Conservation (phyloP, 2,113 vertebrate genomes). For the Aptenodytes forsteri region DNA sequence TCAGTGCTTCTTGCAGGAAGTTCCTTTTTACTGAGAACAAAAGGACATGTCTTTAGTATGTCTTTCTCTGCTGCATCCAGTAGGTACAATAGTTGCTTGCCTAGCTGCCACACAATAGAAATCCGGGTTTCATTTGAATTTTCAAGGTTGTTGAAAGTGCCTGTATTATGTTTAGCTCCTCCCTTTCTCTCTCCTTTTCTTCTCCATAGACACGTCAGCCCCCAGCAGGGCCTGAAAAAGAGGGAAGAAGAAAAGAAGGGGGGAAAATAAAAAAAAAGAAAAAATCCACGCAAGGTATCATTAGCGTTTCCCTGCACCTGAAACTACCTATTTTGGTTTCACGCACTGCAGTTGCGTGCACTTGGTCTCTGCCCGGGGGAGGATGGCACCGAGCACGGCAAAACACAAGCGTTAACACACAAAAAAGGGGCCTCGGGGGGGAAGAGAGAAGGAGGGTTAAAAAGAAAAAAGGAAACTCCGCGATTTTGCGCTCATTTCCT, state of each 20-base stretch:
- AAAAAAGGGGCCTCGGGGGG: neutral
- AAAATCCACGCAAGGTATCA: neutral
- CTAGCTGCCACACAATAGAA: neutral
- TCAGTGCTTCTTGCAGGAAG: neutral
- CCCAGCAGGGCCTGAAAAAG: neutral
- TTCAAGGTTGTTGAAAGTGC: neutral
- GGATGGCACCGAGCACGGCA: neutral
- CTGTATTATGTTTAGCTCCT: neutral
- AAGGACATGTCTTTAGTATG: neutral
- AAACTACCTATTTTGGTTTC: neutral
- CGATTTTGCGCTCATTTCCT: neutral
- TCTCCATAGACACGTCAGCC: neutral
- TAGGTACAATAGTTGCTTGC: neutral
- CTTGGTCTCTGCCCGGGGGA: too few relatives aligned
- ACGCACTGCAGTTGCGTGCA: neutral
- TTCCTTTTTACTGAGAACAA: neutral
- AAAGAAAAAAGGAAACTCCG: neutral
- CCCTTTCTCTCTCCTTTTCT: neutral
- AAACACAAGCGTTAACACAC: neutral
- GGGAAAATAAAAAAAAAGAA: accelerated
- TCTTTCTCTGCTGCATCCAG: neutral
- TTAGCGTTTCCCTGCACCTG: neutral
- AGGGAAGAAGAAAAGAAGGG: neutral
- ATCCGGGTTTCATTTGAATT: neutral
- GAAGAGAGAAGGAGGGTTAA: too few relatives aligned